A percentile compares a stretch with the other conserved stretches of the same genome.
Conservation (phyloP, 2,888 invertebrate genomes). For the Limnephilus auricula region DNA sequence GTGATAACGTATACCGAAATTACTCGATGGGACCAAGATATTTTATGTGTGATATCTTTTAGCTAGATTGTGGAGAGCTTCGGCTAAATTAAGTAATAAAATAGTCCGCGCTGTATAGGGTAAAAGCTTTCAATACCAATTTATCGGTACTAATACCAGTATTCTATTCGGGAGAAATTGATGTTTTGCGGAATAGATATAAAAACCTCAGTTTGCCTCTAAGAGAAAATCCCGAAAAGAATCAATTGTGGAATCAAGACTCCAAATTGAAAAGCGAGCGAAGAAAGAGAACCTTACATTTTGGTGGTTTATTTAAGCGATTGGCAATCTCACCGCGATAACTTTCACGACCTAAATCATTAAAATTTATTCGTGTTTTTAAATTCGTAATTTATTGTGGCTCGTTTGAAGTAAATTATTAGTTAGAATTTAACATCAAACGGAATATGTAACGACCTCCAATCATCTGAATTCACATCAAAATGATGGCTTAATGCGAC, state of each 20-base stretch:
- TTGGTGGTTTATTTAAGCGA: constrained; percentile 21
- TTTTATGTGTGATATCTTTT: constrained; percentile 44
- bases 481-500: constrained; percentile 48
- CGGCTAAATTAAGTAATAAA: constrained; percentile 46
- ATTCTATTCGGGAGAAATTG: constrained; percentile 44
- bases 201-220: not conserved
- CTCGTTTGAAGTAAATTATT: constrained; percentile 8
- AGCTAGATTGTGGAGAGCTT: constrained; percentile 41
- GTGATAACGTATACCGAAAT: constrained; percentile 32
- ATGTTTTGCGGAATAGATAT: constrained; percentile 36
- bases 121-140: constrained; percentile 48
- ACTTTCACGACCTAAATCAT: constrained; percentile 14
- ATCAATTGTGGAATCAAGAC: constrained; percentile 44
- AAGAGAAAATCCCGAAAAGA: constrained; percentile 14
- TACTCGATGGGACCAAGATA: constrained; percentile 28
- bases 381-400: constrained; percentile 22
- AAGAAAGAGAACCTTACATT: constrained; percentile 24
- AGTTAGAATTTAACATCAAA: constrained; percentile 34
- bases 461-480: constrained; percentile 40
- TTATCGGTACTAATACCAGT: constrained; percentile 43
- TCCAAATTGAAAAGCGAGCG: not conserved
- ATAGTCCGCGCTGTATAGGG: constrained; percentile 38
- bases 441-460: constrained; percentile 32
- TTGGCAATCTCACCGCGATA: constrained; percentile 18
- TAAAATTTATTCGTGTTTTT: constrained; percentile 31